These are phyloP conservation scores for Castor canadensis DNA, from an alignment of 2,113 vertebrate species.

Conservation along the genomic window DNA sequence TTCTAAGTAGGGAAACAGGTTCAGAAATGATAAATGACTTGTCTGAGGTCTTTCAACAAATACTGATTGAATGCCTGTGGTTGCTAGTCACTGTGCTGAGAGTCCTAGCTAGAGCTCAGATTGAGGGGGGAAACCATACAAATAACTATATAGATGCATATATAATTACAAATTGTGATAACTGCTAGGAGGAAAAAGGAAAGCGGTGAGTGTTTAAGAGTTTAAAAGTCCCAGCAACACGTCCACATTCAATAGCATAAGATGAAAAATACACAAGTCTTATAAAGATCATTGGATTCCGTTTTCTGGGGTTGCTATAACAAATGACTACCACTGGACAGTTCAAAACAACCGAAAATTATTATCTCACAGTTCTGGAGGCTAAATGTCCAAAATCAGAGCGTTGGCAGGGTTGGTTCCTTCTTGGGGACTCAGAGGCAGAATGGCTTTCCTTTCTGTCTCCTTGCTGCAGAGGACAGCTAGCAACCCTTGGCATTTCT, in stretches of 20 bases:
- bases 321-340: background rate
- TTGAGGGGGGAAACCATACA: background rate
- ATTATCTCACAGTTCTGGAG: background rate
- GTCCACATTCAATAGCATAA: rapidly evolving
- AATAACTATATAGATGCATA: too few relatives aligned
- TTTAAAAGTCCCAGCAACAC: rapidly evolving
- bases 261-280: background rate
- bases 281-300: too few relatives aligned
- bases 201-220: rapidly evolving
- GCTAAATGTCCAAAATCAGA: background rate
- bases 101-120: background rate
- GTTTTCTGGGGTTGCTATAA: background rate
- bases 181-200: background rate
- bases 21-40: background rate
- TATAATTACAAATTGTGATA: rapidly evolving
- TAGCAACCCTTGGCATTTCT: rapidly evolving
- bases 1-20: background rate
- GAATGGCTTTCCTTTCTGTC: rapidly evolving
- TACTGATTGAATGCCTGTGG: background rate
- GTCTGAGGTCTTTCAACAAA: background rate
- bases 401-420: too few relatives aligned
- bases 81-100: background rate
- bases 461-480: background rate
- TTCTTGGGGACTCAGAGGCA: background rate
- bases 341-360: background rate